These are phyloP conservation scores for Dicaeum eximium DNA, from an alignment of 2,113 vertebrate genomes.

Conservation along the genomic window DNA sequence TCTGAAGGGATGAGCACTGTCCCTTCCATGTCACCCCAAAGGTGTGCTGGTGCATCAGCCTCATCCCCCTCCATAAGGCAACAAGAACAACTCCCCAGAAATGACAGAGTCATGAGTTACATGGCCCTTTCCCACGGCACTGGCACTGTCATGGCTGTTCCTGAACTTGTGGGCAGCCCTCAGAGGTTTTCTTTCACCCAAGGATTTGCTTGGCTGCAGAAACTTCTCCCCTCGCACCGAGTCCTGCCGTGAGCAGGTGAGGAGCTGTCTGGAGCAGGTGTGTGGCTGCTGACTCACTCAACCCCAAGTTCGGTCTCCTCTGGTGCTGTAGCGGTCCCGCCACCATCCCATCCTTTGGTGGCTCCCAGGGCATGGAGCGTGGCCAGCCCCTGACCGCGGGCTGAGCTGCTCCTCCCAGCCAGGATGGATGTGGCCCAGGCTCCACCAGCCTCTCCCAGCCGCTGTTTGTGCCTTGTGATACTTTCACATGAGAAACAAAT, in stretches of 20 bases:
- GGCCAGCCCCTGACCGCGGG: background rate
- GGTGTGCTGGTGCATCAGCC: background rate
- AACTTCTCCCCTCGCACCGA: rapidly evolving
- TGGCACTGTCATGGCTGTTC: background rate
- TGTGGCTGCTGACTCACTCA: background rate
- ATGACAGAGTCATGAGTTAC: rapidly evolving
- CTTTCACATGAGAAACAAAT: slow-evolving; percentile 65
- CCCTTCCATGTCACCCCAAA: rapidly evolving
- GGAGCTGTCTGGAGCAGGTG: background rate
- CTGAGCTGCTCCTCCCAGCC: background rate
- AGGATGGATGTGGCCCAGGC: background rate
- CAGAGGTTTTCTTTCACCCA: background rate
- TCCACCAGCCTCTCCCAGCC: background rate
- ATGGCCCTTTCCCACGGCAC: rapidly evolving
- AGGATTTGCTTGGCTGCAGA: background rate
- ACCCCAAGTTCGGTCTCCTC: background rate
- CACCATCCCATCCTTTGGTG: background rate
- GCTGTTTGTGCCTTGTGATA: slow-evolving; percentile 4
- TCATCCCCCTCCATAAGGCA: rapidly evolving
- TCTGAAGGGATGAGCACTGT: background rate
- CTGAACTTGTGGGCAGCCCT: background rate
- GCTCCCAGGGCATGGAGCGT: background rate
- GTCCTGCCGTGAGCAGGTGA: background rate
- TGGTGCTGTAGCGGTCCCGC: background rate
- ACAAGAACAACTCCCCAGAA: background rate